Percentiles rank a stretch among this genome's conserved stretches.
These are phyloP conservation scores for Oceanodroma tethys DNA, from an alignment of 2,113 vertebrate species.

Conservation along the genomic window DNA sequence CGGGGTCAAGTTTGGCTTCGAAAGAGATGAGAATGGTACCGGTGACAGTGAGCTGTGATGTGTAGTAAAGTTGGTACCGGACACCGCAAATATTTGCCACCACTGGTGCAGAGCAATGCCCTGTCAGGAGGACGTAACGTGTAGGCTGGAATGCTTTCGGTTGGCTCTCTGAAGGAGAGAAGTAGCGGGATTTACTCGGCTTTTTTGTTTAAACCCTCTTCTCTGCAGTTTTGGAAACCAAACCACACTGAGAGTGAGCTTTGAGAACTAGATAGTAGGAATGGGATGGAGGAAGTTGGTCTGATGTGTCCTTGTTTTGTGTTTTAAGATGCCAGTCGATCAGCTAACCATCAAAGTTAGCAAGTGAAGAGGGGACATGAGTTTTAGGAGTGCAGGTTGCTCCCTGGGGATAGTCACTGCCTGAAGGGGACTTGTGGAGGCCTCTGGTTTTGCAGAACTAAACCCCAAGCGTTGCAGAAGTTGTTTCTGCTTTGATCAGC, in stretches of 20 bases:
- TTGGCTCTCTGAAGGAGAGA: neutral
- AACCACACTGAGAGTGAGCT: neutral
- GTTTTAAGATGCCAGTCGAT: neutral
- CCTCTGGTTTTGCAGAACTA: neutral
- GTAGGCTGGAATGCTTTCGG: neutral
- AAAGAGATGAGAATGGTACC: neutral
- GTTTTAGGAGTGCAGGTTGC: neutral
- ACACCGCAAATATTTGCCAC: too few species aligned
- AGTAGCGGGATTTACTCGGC: neutral
- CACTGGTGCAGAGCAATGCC: neutral
- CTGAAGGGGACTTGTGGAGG: neutral
- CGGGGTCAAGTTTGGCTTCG: neutral
- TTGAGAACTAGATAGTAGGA: neutral
- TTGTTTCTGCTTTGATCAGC: neutral
- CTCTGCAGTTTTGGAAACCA: neutral
- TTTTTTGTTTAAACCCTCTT: neutral
- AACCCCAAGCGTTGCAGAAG: too few species aligned
- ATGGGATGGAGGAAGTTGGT: neutral
- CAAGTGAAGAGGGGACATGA: neutral
- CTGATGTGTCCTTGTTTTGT: neutral
- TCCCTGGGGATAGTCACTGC: neutral
- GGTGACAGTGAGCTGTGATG: neutral
- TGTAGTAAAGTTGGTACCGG: neutral
- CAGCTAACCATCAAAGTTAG: rapidly evolving
- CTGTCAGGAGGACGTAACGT: rapidly evolving